These are phyloP conservation scores for Drosophila flavopinicola DNA, from an alignment of 2,888 invertebrate species.

Conservation along the genomic window DNA sequence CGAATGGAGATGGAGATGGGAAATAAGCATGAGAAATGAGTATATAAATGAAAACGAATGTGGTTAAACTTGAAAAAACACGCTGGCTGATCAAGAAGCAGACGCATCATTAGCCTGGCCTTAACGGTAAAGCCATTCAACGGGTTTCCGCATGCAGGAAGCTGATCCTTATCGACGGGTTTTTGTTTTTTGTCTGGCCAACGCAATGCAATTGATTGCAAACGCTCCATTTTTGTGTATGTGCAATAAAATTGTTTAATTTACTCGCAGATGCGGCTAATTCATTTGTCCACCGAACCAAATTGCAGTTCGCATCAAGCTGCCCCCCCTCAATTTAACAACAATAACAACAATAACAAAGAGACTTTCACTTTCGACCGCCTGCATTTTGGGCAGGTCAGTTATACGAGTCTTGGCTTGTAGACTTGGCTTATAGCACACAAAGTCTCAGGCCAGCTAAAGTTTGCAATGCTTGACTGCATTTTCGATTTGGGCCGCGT, in stretches of 20 bases:
- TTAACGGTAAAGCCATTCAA: conserved; percentile 19
- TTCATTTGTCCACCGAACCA: conserved; percentile 41
- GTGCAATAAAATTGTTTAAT: conserved; percentile 65
- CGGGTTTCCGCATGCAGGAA: conserved; percentile 47
- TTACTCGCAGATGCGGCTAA: conserved; percentile 54
- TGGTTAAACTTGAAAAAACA: conserved; percentile 57
- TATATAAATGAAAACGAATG: conserved; percentile 31
- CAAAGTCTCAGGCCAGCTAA: conserved; percentile 12
- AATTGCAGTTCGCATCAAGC: conserved; percentile 55
- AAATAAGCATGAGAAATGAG: background rate
- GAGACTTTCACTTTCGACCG: conserved; percentile 69
- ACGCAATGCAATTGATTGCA: conserved; percentile 46
- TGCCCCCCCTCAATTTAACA: conserved; percentile 44
- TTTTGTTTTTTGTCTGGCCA: conserved; percentile 16
- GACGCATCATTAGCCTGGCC: conserved; percentile 23
- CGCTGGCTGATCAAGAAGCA: conserved; percentile 1
- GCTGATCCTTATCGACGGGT: conserved; percentile 48
- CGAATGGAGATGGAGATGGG: conserved; percentile 1
- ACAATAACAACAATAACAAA: conserved; percentile 31
- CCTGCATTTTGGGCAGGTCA: conserved; percentile 69
- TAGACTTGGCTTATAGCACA: conserved; percentile 36
- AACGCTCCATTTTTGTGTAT: conserved; percentile 36
- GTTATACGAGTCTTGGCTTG: conserved; percentile 41
- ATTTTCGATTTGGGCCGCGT: conserved; percentile 69
- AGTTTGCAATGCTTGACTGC: conserved; percentile 65